Evolutionary conservation across 2,888 invertebrate genomes (phyloP).

Genomic region (Sminthurides aquaticus): DNA sequence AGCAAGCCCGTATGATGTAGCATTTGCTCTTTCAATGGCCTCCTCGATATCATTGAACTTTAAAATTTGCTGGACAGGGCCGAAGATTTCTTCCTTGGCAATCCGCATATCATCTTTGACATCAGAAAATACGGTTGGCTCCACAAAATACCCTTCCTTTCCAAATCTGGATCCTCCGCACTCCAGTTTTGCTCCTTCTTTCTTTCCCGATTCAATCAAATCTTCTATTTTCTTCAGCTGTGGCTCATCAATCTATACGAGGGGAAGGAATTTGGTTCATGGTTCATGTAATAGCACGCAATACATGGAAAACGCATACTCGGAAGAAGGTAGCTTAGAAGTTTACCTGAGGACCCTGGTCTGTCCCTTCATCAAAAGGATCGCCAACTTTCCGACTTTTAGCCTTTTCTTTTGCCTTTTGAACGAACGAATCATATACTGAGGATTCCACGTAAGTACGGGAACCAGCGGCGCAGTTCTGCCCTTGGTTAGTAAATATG

Average conservation of each 20-base stretch:
- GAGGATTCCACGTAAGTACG: conserved; percentile 80
- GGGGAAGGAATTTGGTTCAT: too few species aligned
- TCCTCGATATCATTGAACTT: conserved; percentile 71
- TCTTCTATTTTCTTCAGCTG: conserved; percentile 68
- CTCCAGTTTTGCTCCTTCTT: conserved; percentile 69
- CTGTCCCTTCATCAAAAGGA: conserved; percentile 60
- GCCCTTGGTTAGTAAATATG: conserved; percentile 68
- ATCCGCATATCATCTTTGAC: conserved; percentile 50
- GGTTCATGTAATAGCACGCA: too few species aligned
- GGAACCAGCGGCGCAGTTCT: conserved; percentile 77
- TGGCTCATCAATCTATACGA: conserved; percentile 58
- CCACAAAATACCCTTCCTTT: conserved; percentile 62
- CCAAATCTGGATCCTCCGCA: conserved; percentile 67
- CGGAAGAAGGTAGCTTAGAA: too few species aligned
- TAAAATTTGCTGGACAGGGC: conserved; percentile 78
- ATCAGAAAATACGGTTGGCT: conserved; percentile 48
- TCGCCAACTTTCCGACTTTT: conserved; percentile 67
- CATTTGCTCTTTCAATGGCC: conserved; percentile 72
- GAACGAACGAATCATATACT: conserved; percentile 79
- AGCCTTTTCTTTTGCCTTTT: conserved; percentile 63
- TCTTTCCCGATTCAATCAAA: conserved; percentile 67
- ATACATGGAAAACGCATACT: too few species aligned
- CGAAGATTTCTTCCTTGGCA: conserved; percentile 62
- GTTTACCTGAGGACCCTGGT: conserved; percentile 84
- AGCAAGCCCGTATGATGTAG: conserved; percentile 71